These are phyloP conservation scores for Rhineura floridana DNA, from an alignment of 2,113 vertebrate species.

Conservation along the genomic window DNA sequence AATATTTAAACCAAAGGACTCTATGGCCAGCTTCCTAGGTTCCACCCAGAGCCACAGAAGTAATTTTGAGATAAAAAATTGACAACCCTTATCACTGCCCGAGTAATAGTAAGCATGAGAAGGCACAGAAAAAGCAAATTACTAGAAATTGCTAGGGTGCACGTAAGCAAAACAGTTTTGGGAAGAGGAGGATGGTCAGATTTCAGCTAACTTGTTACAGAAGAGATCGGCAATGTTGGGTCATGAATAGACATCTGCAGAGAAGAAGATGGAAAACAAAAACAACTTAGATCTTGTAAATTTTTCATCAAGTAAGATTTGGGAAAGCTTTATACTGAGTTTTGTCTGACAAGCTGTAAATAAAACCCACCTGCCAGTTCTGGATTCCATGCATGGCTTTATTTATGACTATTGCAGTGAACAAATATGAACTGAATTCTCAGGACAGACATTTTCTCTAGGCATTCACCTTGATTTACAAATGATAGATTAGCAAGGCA, in stretches of 20 bases:
- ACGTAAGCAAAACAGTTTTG: background rate
- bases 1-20: background rate
- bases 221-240: constrained; percentile 3
- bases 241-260: background rate
- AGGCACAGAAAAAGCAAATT: background rate
- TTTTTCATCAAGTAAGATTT: constrained; percentile 22
- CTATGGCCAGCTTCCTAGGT: background rate
- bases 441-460: constrained; percentile 50
- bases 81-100: background rate
- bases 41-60: background rate
- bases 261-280: background rate
- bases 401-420: constrained; percentile 30
- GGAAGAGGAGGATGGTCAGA: background rate
- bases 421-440: constrained; percentile 41
- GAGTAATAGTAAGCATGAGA: background rate
- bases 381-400: constrained; percentile 26
- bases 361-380: constrained; percentile 42
- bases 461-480: constrained; percentile 65
- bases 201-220: background rate
- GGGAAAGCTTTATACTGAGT: constrained; percentile 1
- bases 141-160: background rate
- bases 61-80: background rate
- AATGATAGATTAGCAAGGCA: constrained; percentile 42
- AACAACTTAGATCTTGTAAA: background rate
- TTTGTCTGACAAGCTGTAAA: background rate